Conservation (phyloP, 2,888 invertebrate species). For the Calliopum simillimum region DNA sequence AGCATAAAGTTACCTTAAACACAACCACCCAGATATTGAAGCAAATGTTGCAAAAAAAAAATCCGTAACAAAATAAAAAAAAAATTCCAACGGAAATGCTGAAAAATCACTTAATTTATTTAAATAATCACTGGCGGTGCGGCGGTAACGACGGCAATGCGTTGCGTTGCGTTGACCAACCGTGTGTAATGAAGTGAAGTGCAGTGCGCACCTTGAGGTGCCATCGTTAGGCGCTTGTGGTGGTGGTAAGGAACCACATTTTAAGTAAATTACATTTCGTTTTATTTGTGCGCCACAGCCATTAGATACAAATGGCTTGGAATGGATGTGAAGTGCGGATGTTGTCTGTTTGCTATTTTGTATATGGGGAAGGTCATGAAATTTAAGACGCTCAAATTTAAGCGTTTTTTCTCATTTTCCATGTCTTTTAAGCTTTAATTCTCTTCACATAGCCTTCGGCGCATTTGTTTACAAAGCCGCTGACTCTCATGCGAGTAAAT, state of each 20-base stretch:
- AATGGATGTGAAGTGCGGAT: too few relatives aligned
- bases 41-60: too few relatives aligned
- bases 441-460: background rate
- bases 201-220: background rate
- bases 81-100: slow-evolving; percentile 28
- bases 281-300: background rate
- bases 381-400: background rate
- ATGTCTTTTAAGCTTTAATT: background rate
- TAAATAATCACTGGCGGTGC: slow-evolving; percentile 57
- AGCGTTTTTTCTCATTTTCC: background rate
- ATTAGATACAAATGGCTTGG: background rate
- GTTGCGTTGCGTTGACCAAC: background rate
- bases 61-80: too few relatives aligned
- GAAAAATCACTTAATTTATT: slow-evolving; percentile 63
- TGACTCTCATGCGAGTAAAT: background rate
- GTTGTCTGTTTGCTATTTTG: background rate
- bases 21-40: too few relatives aligned
- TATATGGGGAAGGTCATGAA: background rate
- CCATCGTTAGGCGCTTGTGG: background rate
- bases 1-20: too few relatives aligned
- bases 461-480: background rate
- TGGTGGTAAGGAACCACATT: slow-evolving; percentile 9
- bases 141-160: slow-evolving; percentile 40
- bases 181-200: slow-evolving; percentile 10
- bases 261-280: slow-evolving; percentile 14